These are phyloP conservation scores for Oxytorus armatus DNA, from an alignment of 2,888 invertebrate genomes.

Conservation along the genomic window DNA sequence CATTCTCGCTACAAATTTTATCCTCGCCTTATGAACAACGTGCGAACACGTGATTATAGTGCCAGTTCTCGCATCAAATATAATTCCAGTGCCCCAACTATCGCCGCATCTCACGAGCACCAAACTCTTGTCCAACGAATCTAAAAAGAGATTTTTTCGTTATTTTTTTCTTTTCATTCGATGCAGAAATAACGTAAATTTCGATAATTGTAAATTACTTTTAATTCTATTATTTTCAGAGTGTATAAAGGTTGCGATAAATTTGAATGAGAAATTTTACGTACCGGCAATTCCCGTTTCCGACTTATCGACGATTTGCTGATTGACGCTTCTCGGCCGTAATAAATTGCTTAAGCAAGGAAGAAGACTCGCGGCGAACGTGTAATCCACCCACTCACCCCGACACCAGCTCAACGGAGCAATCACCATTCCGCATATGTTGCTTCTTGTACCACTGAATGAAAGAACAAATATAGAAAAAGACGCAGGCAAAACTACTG, in stretches of 20 bases:
- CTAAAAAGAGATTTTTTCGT: conserved; percentile 75
- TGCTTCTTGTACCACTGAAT: conserved; percentile 67
- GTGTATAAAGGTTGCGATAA: too few relatives aligned
- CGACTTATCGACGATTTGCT: conserved; percentile 20
- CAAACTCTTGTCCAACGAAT: conserved; percentile 85
- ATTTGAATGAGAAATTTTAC: too few relatives aligned
- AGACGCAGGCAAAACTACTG: neutral
- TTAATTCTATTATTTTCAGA: too few relatives aligned
- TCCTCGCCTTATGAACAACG: conserved; percentile 86
- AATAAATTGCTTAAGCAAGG: conserved; percentile 84
- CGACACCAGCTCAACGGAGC: conserved; percentile 88
- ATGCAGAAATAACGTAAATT: too few relatives aligned
- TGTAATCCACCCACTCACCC: conserved; percentile 88
- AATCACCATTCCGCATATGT: conserved; percentile 85
- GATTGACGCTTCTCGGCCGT: conserved; percentile 13
- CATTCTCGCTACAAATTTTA: too few relatives aligned
- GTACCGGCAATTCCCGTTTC: conserved; percentile 59
- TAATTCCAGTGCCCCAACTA: conserved; percentile 87
- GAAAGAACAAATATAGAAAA: too few relatives aligned
- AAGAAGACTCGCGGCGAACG: conserved; percentile 86
- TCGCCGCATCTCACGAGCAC: conserved; percentile 86
- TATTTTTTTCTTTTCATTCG: conserved; percentile 11
- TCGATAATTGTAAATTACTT: too few relatives aligned
- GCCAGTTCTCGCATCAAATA: conserved; percentile 85
- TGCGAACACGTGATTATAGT: conserved; percentile 88